These are phyloP conservation scores for Kuschelorhynchus macadamiae DNA, from an alignment of 2,888 invertebrate species.

Conservation along the genomic window DNA sequence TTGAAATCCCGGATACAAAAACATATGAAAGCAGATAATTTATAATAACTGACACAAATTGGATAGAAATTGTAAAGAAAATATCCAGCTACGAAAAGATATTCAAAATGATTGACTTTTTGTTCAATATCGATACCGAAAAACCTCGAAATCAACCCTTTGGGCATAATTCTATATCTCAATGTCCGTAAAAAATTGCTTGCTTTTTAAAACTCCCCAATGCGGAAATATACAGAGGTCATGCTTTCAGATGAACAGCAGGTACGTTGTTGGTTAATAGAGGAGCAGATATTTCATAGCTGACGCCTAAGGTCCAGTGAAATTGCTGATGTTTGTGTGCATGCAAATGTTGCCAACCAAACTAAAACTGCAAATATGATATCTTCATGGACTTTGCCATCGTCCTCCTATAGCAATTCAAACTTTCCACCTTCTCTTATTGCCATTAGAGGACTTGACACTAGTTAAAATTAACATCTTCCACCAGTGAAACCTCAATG, in stretches of 20 bases:
- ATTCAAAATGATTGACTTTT: not conserved
- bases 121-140: not conserved
- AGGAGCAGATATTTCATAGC: not conserved
- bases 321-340: not conserved
- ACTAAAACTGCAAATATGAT: too few species aligned
- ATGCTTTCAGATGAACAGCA: not conserved
- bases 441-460: not conserved
- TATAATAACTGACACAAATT: not conserved
- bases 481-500: not conserved
- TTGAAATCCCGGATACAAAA: too few species aligned
- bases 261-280: too few species aligned
- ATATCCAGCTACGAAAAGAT: not conserved
- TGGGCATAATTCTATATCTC: not conserved
- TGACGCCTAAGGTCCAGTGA: not conserved
- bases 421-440: not conserved
- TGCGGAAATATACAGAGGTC: too few species aligned
- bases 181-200: not conserved
- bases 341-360: too few species aligned
- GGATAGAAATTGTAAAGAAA: not conserved
- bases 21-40: not conserved
- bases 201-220: not conserved
- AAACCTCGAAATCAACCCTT: not conserved
- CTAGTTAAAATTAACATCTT: not conserved
- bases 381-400: conserved; percentile 6
- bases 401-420: not conserved